Conservation (phyloP, 2,113 vertebrate genomes). For the Hemiprocne comata region DNA sequence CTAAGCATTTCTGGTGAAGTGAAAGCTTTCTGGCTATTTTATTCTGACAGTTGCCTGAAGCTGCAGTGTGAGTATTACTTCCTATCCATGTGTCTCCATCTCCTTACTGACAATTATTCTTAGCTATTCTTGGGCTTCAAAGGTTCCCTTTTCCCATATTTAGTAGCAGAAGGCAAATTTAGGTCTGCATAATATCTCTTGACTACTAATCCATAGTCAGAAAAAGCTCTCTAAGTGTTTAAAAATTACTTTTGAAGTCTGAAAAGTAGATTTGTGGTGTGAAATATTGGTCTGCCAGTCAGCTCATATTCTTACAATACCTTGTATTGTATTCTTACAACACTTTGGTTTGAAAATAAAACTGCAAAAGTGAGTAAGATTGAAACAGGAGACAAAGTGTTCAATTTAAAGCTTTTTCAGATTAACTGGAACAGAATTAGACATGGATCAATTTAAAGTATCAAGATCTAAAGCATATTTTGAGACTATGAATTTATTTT, state of each 20-base stretch:
- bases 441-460: background rate
- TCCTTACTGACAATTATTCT: conserved; percentile 70
- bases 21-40: background rate
- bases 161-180: conserved; percentile 56
- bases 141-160: conserved; percentile 71
- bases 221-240: conserved; percentile 28
- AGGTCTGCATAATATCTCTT: conserved; percentile 23
- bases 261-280: conserved; percentile 22
- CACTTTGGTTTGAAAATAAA: background rate
- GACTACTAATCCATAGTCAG: background rate
- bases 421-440: background rate
- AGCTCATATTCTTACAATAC: background rate
- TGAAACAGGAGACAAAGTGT: background rate
- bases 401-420: background rate
- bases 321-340: background rate
- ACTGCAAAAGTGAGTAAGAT: background rate
- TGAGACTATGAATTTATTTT: background rate
- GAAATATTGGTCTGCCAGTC: background rate
- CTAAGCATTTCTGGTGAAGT: background rate
- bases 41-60: background rate
- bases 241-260: conserved; percentile 45
- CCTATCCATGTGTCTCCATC: conserved; percentile 58
- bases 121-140: conserved; percentile 69
- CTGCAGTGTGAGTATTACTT: conserved; percentile 55
- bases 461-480: background rate